Percentiles rank a stretch among this genome's conserved stretches.
These are phyloP conservation scores for Typhlichthys subterraneus DNA, from an alignment of 2,797 vertebrate genomes.

Conservation along the genomic window DNA sequence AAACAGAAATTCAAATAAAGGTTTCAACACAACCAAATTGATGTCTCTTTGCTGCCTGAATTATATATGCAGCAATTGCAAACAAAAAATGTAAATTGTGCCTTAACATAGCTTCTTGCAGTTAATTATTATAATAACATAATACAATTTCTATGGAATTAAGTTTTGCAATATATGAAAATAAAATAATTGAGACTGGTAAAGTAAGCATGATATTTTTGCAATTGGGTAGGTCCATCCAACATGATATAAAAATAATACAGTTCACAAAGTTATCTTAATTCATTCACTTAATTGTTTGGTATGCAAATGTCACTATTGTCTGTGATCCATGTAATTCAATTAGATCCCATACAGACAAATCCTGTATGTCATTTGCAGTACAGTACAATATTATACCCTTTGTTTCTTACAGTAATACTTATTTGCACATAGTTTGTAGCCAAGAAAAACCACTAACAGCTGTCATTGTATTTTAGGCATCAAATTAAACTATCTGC, in stretches of 20 bases:
- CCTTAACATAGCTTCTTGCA: background rate
- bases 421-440: conserved; percentile 7
- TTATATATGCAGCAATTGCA: conserved; percentile 5
- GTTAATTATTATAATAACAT: no score
- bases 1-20: no score
- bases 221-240: background rate
- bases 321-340: background rate
- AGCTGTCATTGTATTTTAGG: conserved; percentile 3
- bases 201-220: background rate
- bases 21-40: no score
- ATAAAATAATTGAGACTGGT: background rate
- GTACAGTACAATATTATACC: conserved; percentile 36
- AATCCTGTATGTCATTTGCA: conserved; percentile 3
- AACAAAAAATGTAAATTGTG: conserved; percentile 12
- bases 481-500: conserved; percentile 4
- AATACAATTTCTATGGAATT: no score
- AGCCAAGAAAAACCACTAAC: conserved; percentile 22
- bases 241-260: no score
- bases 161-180: no score
- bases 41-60: background rate
- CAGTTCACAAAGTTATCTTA: no score
- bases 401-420: conserved; percentile 13
- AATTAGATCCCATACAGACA: conserved; percentile 16
- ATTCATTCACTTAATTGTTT: no score
- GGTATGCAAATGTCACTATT: no score